Conservation (phyloP, 2,797 vertebrate genomes). For the Dromococcyx pavoninus region DNA sequence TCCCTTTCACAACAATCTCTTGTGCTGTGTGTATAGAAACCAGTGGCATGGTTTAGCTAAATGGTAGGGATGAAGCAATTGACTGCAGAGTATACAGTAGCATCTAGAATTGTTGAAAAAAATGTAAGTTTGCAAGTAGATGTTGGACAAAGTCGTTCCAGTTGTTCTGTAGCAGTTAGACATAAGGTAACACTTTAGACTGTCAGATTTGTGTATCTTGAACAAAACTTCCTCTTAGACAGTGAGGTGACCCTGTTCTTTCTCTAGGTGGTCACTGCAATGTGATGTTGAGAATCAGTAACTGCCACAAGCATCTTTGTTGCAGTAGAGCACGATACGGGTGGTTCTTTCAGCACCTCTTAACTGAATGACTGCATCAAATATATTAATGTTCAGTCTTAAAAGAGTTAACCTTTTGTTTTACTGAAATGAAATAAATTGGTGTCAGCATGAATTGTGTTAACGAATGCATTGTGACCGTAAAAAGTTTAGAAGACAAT, state of each 20-base stretch:
- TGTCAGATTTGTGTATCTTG: neutral
- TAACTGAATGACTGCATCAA: neutral
- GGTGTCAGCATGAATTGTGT: neutral
- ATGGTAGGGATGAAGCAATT: fast-evolving
- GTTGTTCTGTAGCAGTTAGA: neutral
- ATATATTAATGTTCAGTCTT: neutral
- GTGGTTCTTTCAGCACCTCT: neutral
- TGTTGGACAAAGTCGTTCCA: neutral
- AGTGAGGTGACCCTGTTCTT: neutral
- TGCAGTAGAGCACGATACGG: neutral
- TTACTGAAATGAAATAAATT: neutral
- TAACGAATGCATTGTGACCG: no score
- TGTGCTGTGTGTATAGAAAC: neutral
- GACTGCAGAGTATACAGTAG: neutral
- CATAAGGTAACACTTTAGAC: neutral
- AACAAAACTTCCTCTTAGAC: neutral
- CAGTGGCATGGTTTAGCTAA: neutral
- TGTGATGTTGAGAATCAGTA: neutral
- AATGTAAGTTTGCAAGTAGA: neutral
- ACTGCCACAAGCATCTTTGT: neutral
- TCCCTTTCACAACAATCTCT: neutral
- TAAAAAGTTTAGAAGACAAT: neutral
- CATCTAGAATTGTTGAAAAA: neutral
- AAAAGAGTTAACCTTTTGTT: neutral
- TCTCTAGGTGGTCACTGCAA: neutral